These are phyloP conservation scores for Meloidogyne hapla DNA, from an alignment of 1,140 invertebrate genomes.

Conservation along the genomic window DNA sequence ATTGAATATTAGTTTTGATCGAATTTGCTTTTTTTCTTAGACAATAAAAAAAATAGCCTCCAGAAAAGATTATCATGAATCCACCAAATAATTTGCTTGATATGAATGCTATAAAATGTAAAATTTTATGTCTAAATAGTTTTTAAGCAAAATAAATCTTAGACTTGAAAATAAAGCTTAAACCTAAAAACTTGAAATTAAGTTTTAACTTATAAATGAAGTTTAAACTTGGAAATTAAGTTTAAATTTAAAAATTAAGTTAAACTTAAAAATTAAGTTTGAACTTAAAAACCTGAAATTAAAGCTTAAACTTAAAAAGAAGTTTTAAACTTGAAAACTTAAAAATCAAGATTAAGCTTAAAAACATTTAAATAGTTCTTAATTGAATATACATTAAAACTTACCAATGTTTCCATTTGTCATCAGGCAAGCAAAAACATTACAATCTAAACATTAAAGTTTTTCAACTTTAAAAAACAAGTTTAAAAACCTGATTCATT, in stretches of 20 bases:
- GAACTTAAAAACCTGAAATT: too few relatives aligned
- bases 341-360: too few relatives aligned
- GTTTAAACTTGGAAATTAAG: neutral
- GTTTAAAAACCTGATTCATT: conserved; percentile 6
- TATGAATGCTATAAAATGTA: neutral
- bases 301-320: too few relatives aligned
- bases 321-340: too few relatives aligned
- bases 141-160: too few relatives aligned
- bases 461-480: neutral
- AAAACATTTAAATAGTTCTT: too few relatives aligned
- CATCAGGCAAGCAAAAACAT: neutral
- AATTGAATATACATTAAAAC: too few relatives aligned
- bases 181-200: neutral
- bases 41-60: neutral
- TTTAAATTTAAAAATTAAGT: too few relatives aligned
- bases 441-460: neutral
- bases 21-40: conserved; percentile 8
- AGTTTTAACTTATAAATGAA: neutral
- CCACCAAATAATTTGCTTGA: neutral
- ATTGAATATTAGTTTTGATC: neutral
- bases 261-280: too few relatives aligned
- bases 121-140: too few relatives aligned
- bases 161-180: too few relatives aligned
- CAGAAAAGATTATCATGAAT: neutral
- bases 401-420: neutral